These are phyloP conservation scores for Podarcis cretensis DNA, from an alignment of 2,113 vertebrate genomes.

Conservation along the genomic window DNA sequence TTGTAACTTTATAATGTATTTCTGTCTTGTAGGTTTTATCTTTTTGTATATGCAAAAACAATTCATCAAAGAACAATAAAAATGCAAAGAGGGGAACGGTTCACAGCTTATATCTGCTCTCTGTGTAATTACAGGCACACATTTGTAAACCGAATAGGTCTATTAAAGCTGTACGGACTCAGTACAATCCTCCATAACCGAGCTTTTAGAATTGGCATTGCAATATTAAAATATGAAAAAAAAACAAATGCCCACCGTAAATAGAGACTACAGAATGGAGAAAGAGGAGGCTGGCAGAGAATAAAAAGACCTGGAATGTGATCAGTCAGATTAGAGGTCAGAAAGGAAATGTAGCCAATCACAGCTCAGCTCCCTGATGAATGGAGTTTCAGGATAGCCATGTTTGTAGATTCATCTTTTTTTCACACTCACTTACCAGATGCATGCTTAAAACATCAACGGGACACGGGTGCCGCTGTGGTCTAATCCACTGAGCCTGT, in stretches of 20 bases:
- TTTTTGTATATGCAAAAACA: conserved; percentile 2
- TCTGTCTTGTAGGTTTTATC: conserved; percentile 2
- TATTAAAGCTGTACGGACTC: conserved; percentile 7
- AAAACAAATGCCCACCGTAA: too few species aligned
- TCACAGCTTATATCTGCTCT: not conserved
- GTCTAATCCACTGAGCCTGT: too few species aligned
- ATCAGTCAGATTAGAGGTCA: not conserved
- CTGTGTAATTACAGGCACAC: conserved; percentile 7
- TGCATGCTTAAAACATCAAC: not conserved
- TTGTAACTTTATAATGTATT: not conserved
- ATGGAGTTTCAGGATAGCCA: not conserved
- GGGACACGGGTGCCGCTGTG: too few species aligned
- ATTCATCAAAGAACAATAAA: conserved; percentile 29
- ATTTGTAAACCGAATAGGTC: conserved; percentile 26
- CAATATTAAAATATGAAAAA: not conserved
- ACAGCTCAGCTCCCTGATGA: not conserved
- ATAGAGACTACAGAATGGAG: not conserved
- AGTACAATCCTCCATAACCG: not conserved
- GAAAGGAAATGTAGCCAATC: not conserved
- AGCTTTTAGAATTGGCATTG: not conserved
- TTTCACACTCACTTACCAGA: not conserved
- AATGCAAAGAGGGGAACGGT: conserved; percentile 9
- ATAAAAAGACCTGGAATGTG: not conserved
- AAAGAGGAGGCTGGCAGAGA: not conserved
- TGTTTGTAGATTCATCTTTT: not conserved